Conservation (phyloP, 2,113 vertebrate species). For the Holacanthus passer region DNA sequence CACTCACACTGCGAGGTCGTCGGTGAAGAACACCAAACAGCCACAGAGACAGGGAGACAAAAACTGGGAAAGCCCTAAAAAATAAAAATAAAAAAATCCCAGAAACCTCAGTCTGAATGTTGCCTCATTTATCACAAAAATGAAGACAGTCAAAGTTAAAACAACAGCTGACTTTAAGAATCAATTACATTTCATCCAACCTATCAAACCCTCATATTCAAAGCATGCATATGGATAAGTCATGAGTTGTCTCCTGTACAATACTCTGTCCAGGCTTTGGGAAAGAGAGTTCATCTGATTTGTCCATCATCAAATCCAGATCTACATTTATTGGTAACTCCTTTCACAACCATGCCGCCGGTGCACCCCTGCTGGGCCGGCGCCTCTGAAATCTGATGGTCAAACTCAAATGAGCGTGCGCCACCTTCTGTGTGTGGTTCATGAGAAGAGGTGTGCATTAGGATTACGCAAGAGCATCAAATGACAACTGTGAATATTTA, state of each 20-base stretch:
- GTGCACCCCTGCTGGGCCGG: background rate
- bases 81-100: no score
- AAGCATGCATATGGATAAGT: background rate
- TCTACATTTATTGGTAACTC: background rate
- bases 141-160: background rate
- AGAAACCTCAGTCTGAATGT: no score
- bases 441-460: background rate
- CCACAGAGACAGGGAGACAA: no score
- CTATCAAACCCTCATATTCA: background rate
- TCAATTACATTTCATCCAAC: background rate
- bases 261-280: background rate
- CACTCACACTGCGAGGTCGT: no score
- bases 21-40: no score
- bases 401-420: conserved; percentile 12
- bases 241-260: background rate
- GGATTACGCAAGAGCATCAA: background rate
- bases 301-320: background rate
- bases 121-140: background rate
- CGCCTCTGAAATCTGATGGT: conserved; percentile 9
- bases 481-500: conserved; percentile 32
- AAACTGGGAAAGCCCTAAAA: no score
- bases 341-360: background rate
- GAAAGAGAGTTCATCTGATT: background rate
- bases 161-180: no score
- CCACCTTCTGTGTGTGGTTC: background rate